Conservation (phyloP, 2,888 invertebrate genomes). For the Allolobophora icterica region DNA sequence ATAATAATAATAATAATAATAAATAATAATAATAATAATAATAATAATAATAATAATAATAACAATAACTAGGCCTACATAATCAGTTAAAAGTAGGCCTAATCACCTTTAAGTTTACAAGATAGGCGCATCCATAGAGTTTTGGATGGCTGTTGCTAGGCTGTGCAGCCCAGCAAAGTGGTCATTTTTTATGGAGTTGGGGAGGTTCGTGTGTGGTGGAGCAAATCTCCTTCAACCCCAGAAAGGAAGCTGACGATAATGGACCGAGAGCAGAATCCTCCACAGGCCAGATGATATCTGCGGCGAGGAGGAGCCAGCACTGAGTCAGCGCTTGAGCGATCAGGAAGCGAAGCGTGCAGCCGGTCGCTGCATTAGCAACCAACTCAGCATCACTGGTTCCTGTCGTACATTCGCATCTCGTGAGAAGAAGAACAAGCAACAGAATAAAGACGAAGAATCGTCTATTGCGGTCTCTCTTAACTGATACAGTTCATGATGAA, state of each 20-base stretch:
- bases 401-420: slow-evolving; percentile 17
- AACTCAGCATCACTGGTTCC: neutral
- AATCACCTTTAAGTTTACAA: too few relatives aligned
- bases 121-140: too few relatives aligned
- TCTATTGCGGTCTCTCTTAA: neutral
- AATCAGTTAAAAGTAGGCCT: too few relatives aligned
- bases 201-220: neutral
- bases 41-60: too few relatives aligned
- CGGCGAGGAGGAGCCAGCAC: neutral
- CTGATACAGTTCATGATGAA: neutral
- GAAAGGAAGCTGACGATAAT: neutral
- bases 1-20: too few relatives aligned
- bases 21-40: too few relatives aligned
- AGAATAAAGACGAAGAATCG: neutral
- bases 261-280: neutral
- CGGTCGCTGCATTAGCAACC: neutral
- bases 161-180: too few relatives aligned
- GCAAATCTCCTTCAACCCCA: neutral
- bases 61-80: too few relatives aligned
- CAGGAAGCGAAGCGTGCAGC: neutral
- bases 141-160: too few relatives aligned
- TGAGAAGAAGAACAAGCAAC: neutral
- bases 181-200: neutral
- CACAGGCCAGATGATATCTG: neutral
- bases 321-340: neutral